Evolutionary conservation across 92 coral and sea anemone species (phyloP), one percentile per base, ranked within the genome.

Genomic region (Isaurus tuberculatus): DNA sequence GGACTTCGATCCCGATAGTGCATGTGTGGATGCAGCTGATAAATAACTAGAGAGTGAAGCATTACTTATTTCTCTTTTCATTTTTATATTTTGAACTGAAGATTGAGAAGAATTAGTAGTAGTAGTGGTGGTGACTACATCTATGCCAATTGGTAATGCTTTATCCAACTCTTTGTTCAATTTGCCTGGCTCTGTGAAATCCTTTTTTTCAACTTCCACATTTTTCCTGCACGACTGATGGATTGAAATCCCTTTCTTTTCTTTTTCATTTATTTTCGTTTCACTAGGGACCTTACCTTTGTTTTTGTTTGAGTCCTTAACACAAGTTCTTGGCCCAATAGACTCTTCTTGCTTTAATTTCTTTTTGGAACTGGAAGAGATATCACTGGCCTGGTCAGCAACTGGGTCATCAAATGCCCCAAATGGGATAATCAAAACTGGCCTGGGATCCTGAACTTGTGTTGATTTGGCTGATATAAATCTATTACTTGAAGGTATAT

Each of bases 331-430:
- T 17, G 20, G 57, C 49, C 58, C 58, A 2, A 19, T 19, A n/a
- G 25, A 31, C 13, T 58, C 23, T 77, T 34, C 82, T 36, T 77
- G 55, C 13, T 23, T 60, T 26, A 17, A 46, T 60, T 61, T 77
- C 31, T 77, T 77, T 17, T 77, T 77, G 22, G 36, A 77, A 27
- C 51, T 36, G 70, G 33, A 70, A 5, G 71, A 74, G 27, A 20
- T 48, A n/a, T 32, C 49, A 16, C 63, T 84, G 29, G 55, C 74
- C 4, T 85, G 73, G 5, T 66, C 70, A 27, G 73, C 92, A 1
- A 93, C 97, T 1, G 97, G 97, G 48, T 93, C 97, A 89, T 93
- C 97, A 55, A 93, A 91, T 29, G 97, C 70, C 49, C 91, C 94
- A 88, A 93, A 93, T 0, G 97, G 97, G 66, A 93, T 93, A 27